Conservation (phyloP, 1,140 invertebrate genomes). For the Odontomachus brunneus region DNA sequence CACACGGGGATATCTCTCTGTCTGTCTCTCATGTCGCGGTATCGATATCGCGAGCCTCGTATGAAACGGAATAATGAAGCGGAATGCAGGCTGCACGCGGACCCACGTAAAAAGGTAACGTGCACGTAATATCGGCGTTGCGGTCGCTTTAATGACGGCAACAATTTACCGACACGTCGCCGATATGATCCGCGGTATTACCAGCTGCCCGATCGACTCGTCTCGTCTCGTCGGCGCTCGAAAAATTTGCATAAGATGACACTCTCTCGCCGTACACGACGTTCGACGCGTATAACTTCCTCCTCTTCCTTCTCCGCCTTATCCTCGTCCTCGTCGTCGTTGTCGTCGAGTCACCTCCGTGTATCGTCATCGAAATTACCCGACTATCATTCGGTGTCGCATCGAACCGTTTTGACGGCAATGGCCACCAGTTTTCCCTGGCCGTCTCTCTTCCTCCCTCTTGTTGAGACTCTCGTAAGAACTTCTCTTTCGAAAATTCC, state of each 20-base stretch:
- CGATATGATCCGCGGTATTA: constrained; percentile 3
- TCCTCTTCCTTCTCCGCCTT: background rate
- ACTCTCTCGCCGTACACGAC: background rate
- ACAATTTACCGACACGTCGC: constrained; percentile 7
- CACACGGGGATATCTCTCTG: background rate
- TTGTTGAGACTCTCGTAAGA: constrained; percentile 1
- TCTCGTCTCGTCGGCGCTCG: constrained; percentile 4
- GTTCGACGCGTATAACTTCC: constrained; percentile 7
- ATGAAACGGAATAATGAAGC: constrained; percentile 6
- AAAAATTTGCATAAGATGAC: constrained; percentile 36
- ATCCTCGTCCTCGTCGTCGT: background rate
- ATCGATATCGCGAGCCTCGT: background rate
- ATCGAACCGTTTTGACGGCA: background rate
- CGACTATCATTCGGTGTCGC: constrained; percentile 24
- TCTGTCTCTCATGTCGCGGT: background rate
- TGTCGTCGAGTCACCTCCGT: no score
- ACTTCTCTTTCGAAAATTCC: constrained; percentile 45
- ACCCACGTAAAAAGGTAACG: background rate
- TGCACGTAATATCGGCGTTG: background rate
- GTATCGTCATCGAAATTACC: constrained; percentile 25
- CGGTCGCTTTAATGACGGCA: background rate
- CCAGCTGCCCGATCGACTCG: background rate
- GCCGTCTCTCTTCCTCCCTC: background rate
- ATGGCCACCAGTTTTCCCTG: background rate
- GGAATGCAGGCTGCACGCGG: background rate